phyloP scores from a whole-genome alignment of 2,113 vertebrate genomes.

The Paramormyrops kingsleyae region DNA sequence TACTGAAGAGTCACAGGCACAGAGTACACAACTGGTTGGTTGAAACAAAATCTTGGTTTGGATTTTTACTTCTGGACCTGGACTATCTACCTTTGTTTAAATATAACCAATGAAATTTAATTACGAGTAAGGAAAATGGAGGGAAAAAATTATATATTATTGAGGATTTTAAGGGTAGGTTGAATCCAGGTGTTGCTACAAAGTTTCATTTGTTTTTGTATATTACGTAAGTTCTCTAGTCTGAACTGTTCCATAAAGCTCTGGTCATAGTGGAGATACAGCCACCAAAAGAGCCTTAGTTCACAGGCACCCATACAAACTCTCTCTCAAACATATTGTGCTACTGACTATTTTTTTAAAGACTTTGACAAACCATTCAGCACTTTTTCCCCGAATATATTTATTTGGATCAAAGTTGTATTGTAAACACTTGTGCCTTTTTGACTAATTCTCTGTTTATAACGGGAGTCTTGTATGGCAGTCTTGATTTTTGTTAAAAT shows the following conservation, averaged over 20 bases:
- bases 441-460: constrained; percentile 70
- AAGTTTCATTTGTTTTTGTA: neutral
- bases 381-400: constrained; percentile 95
- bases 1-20: too few relatives aligned
- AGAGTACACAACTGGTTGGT: neutral
- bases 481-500: constrained; percentile 66
- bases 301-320: neutral
- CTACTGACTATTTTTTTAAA: constrained; percentile 83
- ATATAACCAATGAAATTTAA: neutral
- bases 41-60: neutral
- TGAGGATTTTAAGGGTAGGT: neutral
- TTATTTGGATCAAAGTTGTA: constrained; percentile 84
- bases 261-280: neutral
- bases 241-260: neutral
- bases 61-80: neutral
- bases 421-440: constrained; percentile 93
- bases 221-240: neutral
- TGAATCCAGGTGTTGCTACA: neutral
- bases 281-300: neutral
- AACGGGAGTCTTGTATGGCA: constrained; percentile 44
- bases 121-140: neutral
- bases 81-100: neutral
- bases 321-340: constrained; percentile 34
- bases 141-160: neutral
- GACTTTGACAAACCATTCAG: constrained; percentile 73